phyloP scores from a whole-genome alignment of 1,140 invertebrate species.

The Papilio xuthus region DNA sequence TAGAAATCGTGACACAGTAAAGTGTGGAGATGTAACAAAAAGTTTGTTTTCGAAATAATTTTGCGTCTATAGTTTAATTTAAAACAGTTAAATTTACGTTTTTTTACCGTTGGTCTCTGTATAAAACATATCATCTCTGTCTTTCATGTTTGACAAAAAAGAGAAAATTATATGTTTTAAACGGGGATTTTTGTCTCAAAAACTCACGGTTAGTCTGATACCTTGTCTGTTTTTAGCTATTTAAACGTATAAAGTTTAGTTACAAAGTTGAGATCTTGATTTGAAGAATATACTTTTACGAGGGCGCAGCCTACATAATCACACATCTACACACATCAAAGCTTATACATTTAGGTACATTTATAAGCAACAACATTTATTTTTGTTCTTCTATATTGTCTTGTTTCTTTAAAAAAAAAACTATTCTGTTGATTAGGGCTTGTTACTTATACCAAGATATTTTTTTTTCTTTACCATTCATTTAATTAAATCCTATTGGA shows the following conservation, averaged over 20 bases:
- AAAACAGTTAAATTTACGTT: no score
- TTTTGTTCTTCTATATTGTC: conserved; percentile 18
- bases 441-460: background rate
- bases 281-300: background rate
- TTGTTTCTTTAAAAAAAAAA: conserved; percentile 3
- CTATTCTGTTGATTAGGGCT: background rate
- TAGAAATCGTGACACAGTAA: no score
- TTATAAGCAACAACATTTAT: conserved; percentile 21
- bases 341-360: conserved; percentile 5
- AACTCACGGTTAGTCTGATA: no score
- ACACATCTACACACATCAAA: background rate
- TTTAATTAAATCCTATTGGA: background rate
- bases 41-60: no score
- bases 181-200: no score
- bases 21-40: no score
- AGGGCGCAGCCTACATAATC: background rate
- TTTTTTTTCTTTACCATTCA: background rate
- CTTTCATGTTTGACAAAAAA: no score
- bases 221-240: no score
- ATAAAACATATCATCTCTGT: no score
- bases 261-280: background rate
- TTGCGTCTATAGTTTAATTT: no score
- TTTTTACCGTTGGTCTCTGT: no score
- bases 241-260: background rate
- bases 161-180: no score